Conservation (phyloP, 1,140 invertebrate species). For the Drosophila triauraria region DNA sequence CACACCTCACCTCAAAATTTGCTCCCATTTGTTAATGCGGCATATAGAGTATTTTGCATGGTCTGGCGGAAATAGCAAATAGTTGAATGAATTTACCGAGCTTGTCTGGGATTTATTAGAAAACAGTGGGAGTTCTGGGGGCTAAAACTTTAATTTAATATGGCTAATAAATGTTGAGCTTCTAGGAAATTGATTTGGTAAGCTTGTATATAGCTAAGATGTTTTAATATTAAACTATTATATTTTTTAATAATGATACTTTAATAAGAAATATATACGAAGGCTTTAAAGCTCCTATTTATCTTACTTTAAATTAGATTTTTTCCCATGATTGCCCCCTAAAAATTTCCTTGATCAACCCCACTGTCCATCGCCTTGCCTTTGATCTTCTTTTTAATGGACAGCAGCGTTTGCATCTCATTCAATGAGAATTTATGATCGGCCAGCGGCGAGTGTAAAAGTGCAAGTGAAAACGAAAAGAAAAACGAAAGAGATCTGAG, state of each 20-base stretch:
- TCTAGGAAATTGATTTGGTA: not conserved
- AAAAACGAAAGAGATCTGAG: conserved; percentile 18
- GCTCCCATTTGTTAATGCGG: conserved; percentile 64
- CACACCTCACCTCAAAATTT: conserved; percentile 31
- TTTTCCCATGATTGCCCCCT: not conserved
- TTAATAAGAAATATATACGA: not conserved
- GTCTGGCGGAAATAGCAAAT: conserved; percentile 16
- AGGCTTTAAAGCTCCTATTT: too few species aligned
- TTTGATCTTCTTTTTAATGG: conserved; percentile 44
- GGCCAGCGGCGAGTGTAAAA: conserved; percentile 10
- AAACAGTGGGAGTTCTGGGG: conserved; percentile 7
- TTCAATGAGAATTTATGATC: conserved; percentile 44
- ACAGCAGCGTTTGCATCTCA: conserved; percentile 29
- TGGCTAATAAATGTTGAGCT: too few species aligned
- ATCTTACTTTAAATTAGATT: too few species aligned
- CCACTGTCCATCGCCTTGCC: conserved; percentile 29
- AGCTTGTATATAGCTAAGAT: not conserved
- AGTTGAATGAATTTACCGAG: conserved; percentile 27
- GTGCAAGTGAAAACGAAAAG: conserved; percentile 35
- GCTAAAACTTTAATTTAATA: not conserved
- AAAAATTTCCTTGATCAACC: not conserved
- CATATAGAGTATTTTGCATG: conserved; percentile 68
- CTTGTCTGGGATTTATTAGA: conserved; percentile 13
- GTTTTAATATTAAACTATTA: not conserved
- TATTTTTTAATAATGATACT: not conserved